Evolutionary conservation across 2,888 invertebrate species (phyloP), one percentile per base, ranked within the genome.

Genomic region (Agrochola litura): DNA sequence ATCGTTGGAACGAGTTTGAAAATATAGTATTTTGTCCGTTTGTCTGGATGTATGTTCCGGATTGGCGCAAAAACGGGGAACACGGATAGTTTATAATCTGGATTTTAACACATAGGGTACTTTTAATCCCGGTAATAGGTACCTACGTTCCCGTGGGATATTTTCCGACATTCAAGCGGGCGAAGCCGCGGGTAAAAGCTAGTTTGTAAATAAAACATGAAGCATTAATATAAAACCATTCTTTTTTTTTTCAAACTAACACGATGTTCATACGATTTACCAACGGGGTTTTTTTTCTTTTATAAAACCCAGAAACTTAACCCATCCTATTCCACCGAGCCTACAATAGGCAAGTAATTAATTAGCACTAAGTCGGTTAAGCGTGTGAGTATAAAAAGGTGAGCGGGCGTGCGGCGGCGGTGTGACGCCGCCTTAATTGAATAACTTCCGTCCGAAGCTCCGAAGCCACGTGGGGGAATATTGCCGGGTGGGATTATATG

Each of bases 371-470:
- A 83, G 81, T 64, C 73, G 61, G 83, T 77, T 73, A 73, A 69
- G 63, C 74, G 82, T 61, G 77, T 67, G 67, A 64, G 77, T 79
- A 71, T 70, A 85, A 87, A 86, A 82, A 74, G 68, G 78, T n/a
- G 46, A 43, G 69, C 67, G 79, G 64, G 25, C 61, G 52, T 60
- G 79, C 70, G 73, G 75, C 64, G 78, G 76, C 79, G 71, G 52
- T 67, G 83, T 60, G 70, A 43, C 75, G 76, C 25, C 52, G 69
- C 65, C 76, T 69, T 87, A 85, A 89, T 89, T 88, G 88, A 87
- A 88, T 89, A 89, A 86, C 83, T 87, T 87, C 76, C 81, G 77
- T 79, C 81, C 49, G 60, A 69, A 63, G 63, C 54, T 79, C 79
- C 49, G 60, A 69, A 63, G 63, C 54, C 81, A 71, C 84, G 84